These are phyloP conservation scores for Drosophila leonis DNA, from an alignment of 2,888 invertebrate species.

Conservation along the genomic window DNA sequence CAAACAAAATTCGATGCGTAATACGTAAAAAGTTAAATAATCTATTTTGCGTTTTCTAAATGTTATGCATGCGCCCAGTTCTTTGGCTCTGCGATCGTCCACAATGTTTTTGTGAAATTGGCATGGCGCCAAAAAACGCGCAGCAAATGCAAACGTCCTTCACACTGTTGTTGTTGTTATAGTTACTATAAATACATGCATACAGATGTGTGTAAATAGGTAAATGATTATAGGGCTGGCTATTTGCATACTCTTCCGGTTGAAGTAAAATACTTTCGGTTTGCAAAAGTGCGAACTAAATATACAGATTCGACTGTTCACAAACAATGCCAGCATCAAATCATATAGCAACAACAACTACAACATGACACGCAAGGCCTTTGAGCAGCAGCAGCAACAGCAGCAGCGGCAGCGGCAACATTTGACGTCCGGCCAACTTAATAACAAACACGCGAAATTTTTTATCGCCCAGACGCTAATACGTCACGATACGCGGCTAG, in stretches of 20 bases:
- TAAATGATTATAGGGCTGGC: conserved; percentile 39
- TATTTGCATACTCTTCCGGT: conserved; percentile 31
- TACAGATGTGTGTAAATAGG: conserved; percentile 2
- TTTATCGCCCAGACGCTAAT: conserved; percentile 74
- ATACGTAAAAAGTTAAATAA: conserved; percentile 56
- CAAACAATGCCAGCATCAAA: neutral
- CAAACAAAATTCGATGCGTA: conserved; percentile 52
- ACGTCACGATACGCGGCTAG: conserved; percentile 67
- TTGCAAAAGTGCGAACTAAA: conserved; percentile 22
- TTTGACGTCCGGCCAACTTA: conserved; percentile 51
- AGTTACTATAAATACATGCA: conserved; percentile 28
- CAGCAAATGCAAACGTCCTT: conserved; percentile 49
- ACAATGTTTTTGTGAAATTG: conserved; percentile 26
- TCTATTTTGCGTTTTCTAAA: conserved; percentile 44
- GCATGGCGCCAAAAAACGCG: conserved; percentile 51
- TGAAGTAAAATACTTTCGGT: neutral
- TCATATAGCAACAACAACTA: conserved; percentile 5
- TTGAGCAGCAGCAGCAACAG: conserved; percentile 12
- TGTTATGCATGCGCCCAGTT: conserved; percentile 50
- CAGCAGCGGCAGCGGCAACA: neutral
- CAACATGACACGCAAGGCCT: conserved; percentile 35
- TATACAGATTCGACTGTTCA: conserved; percentile 6
- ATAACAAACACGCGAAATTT: conserved; percentile 72
- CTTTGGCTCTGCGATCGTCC: neutral
- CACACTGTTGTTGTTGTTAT: conserved; percentile 21